These are phyloP conservation scores for Desmodus rotundus DNA, from an alignment of 2,113 vertebrate species.

Conservation along the genomic window DNA sequence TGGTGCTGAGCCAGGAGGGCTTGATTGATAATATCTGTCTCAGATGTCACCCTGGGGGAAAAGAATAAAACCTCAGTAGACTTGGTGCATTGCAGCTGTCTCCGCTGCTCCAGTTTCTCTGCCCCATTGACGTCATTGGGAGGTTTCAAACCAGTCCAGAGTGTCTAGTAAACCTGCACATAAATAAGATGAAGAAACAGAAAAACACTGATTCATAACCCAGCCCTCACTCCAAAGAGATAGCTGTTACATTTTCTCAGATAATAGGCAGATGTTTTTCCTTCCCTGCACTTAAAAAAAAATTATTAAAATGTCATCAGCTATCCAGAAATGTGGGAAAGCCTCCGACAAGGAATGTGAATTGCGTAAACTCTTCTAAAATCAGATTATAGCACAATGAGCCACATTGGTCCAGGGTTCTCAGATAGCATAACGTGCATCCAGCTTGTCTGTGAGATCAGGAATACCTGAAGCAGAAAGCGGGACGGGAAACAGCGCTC, in stretches of 20 bases:
- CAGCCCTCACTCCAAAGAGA: slow-evolving; percentile 1
- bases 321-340: slow-evolving; percentile 16
- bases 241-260: slow-evolving; percentile 29
- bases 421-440: background rate
- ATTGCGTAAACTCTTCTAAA: background rate
- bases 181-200: slow-evolving; percentile 60
- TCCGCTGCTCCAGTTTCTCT: slow-evolving; percentile 75
- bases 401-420: background rate
- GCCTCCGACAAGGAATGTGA: slow-evolving; percentile 28
- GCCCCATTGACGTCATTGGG: slow-evolving; percentile 83
- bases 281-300: slow-evolving; percentile 26
- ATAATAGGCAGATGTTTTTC: slow-evolving; percentile 52
- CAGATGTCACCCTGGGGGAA: slow-evolving; percentile 74
- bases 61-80: slow-evolving; percentile 74
- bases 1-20: slow-evolving; percentile 57
- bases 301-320: slow-evolving; percentile 12
- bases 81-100: slow-evolving; percentile 75
- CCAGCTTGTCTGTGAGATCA: background rate
- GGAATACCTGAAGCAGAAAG: background rate
- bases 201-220: slow-evolving; percentile 58
- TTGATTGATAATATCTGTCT: slow-evolving; percentile 78
- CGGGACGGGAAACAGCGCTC: background rate
- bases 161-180: slow-evolving; percentile 63
- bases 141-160: slow-evolving; percentile 74
- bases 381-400: slow-evolving; percentile 9